Percentiles rank a stretch among this genome's conserved stretches.
These are phyloP conservation scores for Mnemiopsis leidyi DNA, from an alignment of 37 sponge, comb jelly and placozoan genomes.

Conservation along the genomic window DNA sequence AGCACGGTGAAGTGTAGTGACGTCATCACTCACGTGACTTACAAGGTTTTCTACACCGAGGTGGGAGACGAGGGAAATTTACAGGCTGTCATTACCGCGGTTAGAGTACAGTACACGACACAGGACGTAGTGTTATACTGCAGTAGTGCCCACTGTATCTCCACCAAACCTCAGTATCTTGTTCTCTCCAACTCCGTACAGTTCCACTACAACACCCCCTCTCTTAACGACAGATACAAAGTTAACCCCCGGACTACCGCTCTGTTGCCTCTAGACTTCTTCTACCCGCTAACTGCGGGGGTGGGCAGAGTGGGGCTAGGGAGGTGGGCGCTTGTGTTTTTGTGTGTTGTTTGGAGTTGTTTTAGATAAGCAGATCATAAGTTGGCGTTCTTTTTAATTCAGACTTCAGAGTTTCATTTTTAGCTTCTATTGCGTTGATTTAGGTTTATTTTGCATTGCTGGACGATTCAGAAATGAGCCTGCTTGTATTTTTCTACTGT, in stretches of 20 bases:
- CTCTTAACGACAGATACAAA: neutral
- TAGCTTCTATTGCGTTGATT: no score
- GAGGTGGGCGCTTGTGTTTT: neutral
- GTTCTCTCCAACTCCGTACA: slow-evolving; percentile 44
- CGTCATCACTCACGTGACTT: slow-evolving; percentile 42
- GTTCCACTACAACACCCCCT: slow-evolving; percentile 17
- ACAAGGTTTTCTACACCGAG: slow-evolving; percentile 39
- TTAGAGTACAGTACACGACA: neutral
- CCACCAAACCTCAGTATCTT: slow-evolving; percentile 2
- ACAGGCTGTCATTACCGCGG: slow-evolving; percentile 44
- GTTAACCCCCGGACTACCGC: neutral
- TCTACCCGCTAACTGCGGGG: slow-evolving; percentile 51
- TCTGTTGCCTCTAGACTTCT: slow-evolving; percentile 33
- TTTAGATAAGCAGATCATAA: no score
- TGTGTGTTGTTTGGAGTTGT: no score
- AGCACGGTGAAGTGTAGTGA: slow-evolving; percentile 1
- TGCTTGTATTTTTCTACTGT: no score
- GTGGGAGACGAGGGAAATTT: neutral
- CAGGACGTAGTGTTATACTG: slow-evolving; percentile 29
- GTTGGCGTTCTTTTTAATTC: no score
- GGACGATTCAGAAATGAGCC: no score
- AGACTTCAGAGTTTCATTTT: no score
- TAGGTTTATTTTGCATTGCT: no score
- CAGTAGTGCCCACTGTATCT: neutral
- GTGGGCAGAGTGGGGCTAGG: neutral